Evolutionary conservation across 1,140 invertebrate species (phyloP), one percentile per base, ranked within the genome.

Genomic region (Diorhabda carinulata): DNA sequence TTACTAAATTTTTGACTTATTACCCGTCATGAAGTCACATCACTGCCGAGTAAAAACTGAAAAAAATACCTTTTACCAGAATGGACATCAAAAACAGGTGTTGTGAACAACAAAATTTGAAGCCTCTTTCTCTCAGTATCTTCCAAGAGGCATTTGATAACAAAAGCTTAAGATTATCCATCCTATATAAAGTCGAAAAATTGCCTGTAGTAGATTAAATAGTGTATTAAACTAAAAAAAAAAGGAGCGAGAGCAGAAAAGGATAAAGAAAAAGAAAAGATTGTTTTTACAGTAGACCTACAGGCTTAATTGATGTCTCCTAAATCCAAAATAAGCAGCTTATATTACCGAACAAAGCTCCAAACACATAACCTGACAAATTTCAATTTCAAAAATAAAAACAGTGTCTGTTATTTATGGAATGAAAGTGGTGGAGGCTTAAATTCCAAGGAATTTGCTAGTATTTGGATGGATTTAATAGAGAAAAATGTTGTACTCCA

Each of bases 241-340:
- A 7, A 70, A 74, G 64, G 77, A 77, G 65, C 40, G 8, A 68
- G 69, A 64, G 10, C 10, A 10, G 70, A 71, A 43, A 69, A 63
- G 9, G 70, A 77, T 66, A 77, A 71, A 58, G 44, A 71, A 56
- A 45, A 65, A 7, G 58, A 57, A 42, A 47, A 56, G 42, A 68
- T 57, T 64, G 70, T 75, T 43, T 70, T 74, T 45, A 76, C 75
- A 44, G 72, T 77, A 56, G 78, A 80, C 69, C 43, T 78, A 7
- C 72, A 78, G 67, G 72, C 76, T 9, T 70, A 79, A n/a, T 69
- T 76, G 56, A 57, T 76, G 45, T 42, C 47, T 43, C 77, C 76
- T 10, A 68, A 58, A 43, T 68, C 74, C 43, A 73, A 79, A 56
- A 73, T 76, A 52, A 74, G 67, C 45, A 61, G 62, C 9, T 41